Evolutionary conservation across 2,888 invertebrate species (phyloP).

Genomic region (Polydesmus complanatus): DNA sequence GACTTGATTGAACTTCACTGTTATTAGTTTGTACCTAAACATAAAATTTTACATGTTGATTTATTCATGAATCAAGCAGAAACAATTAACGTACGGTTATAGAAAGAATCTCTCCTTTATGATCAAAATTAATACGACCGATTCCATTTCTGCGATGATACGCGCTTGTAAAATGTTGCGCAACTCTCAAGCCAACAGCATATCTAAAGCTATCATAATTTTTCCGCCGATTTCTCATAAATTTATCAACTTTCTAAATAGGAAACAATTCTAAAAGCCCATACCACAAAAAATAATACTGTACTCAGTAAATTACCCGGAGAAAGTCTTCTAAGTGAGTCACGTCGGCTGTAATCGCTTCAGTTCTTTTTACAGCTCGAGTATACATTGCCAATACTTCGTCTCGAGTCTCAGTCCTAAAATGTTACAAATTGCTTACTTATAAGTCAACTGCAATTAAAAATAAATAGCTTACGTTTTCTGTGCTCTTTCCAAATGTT

Average conservation of each 20-base stretch:
- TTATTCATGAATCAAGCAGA: no score
- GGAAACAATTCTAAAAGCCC: not conserved
- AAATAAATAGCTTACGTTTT: no score
- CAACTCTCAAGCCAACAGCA: not conserved
- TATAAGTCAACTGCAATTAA: no score
- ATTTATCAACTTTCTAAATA: not conserved
- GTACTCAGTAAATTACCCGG: constrained; percentile 25
- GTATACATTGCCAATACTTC: constrained; percentile 27
- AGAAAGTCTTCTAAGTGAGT: constrained; percentile 22
- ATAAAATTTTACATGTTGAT: not conserved
- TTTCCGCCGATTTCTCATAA: not conserved
- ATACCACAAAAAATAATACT: no score
- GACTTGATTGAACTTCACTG: constrained; percentile 14
- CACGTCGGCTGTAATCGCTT: constrained; percentile 24
- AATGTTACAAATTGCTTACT: not conserved
- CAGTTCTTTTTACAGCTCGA: constrained; percentile 25
- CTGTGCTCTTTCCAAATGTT: not conserved
- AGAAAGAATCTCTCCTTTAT: constrained; percentile 28
- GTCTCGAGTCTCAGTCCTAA: constrained; percentile 28
- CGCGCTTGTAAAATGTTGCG: not conserved
- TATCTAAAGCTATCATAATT: not conserved
- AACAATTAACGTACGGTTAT: constrained; percentile 29
- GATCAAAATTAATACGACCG: constrained; percentile 31
- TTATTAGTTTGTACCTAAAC: constrained; percentile 12
- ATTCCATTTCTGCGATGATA: not conserved